phyloP scores from a whole-genome alignment of 2,888 invertebrate species.

The Nymphalis urticae region DNA sequence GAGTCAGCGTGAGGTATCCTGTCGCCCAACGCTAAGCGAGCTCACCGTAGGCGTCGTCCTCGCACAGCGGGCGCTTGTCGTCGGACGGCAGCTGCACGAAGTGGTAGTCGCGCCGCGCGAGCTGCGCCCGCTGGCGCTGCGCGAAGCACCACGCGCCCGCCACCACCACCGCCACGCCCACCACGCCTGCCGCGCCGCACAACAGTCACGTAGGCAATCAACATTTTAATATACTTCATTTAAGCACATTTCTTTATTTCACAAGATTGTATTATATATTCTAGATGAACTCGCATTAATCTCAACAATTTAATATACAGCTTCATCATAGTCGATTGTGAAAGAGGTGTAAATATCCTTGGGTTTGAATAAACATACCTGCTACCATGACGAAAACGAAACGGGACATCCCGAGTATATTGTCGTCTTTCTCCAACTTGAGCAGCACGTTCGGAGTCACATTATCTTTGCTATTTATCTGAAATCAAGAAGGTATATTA shows the following conservation, averaged over 20 bases:
- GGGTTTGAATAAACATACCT: conserved; percentile 69
- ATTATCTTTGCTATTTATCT: conserved; percentile 62
- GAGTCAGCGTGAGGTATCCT: no score
- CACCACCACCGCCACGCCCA: conserved; percentile 78
- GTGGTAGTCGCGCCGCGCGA: conserved; percentile 73
- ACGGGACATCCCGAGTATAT: conserved; percentile 88
- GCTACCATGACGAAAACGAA: conserved; percentile 88
- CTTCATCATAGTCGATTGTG: no score
- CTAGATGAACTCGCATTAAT: no score
- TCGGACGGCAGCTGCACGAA: conserved; percentile 83
- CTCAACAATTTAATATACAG: no score
- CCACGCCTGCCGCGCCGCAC: conserved; percentile 66
- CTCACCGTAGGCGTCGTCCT: conserved; percentile 51
- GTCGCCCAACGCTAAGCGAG: background rate
- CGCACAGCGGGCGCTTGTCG: conserved; percentile 67
- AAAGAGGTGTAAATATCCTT: no score
- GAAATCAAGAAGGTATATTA: conserved; percentile 32
- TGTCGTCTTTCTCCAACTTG: conserved; percentile 84
- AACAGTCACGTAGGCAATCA: no score
- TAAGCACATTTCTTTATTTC: background rate
- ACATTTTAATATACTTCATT: no score
- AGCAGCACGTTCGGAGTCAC: conserved; percentile 84
- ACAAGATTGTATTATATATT: no score
- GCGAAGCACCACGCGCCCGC: conserved; percentile 81
- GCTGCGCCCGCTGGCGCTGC: conserved; percentile 67